phyloP scores from a whole-genome alignment of 2,113 vertebrate genomes.

The Prinia subflava region DNA sequence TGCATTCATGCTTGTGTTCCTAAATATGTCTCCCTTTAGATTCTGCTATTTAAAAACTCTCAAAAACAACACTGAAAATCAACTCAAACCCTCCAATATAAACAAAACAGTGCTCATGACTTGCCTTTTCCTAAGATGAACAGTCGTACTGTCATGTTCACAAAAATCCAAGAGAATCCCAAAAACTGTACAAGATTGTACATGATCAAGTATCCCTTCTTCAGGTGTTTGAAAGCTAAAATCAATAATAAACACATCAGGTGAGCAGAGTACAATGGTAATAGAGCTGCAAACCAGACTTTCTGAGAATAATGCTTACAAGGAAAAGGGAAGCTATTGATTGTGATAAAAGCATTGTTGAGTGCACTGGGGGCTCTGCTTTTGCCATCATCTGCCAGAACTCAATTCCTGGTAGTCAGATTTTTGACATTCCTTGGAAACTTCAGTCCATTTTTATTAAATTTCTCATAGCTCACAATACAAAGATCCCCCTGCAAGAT shows the following conservation, averaged over 20 bases:
- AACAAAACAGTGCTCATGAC: constrained; percentile 5
- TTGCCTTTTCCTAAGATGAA: constrained; percentile 89
- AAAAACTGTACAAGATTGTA: constrained; percentile 97
- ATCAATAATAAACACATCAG: neutral
- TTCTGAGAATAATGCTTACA: neutral
- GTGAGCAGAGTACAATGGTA: neutral
- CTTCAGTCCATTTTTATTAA: neutral
- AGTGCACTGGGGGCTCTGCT: neutral
- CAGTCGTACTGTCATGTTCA: constrained; percentile 93
- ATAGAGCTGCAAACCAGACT: neutral
- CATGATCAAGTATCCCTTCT: constrained; percentile 85
- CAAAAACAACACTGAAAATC: neutral
- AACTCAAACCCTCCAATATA: neutral
- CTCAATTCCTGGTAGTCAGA: neutral
- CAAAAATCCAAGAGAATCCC: constrained; percentile 96
- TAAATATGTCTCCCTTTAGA: neutral
- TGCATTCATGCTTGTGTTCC: neutral
- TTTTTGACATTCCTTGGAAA: neutral
- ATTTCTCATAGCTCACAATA: neutral
- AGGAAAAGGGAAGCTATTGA: neutral
- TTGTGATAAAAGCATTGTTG: neutral
- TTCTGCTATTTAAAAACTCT: neutral
- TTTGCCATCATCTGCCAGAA: neutral
- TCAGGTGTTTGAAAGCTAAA: constrained; percentile 79
- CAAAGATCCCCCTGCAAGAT: neutral